phyloP scores from a whole-genome alignment of 37 sponge, comb jelly and placozoan species.

The Amphimedon queenslandica region DNA sequence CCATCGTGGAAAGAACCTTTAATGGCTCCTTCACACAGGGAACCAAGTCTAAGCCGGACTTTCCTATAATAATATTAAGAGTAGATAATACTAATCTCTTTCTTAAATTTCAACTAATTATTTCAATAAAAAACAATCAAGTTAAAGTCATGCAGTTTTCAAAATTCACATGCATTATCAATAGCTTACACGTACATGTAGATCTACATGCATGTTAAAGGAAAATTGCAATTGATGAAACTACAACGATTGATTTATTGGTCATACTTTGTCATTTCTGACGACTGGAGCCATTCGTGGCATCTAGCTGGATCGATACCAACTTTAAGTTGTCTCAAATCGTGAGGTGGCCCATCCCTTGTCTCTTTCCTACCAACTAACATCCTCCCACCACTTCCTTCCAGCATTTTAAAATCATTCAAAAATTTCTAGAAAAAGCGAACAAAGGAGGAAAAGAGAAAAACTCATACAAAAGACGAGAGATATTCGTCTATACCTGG shows the following conservation, averaged over 20 bases:
- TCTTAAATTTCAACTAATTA: too few relatives aligned
- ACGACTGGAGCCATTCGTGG: background rate
- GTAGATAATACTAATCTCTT: too few relatives aligned
- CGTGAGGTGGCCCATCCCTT: background rate
- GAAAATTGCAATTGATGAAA: too few relatives aligned
- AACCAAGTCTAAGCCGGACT: background rate
- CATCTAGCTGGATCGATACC: background rate
- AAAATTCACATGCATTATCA: too few relatives aligned
- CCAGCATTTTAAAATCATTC: conserved; percentile 9
- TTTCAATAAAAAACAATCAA: too few relatives aligned
- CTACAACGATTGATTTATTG: too few relatives aligned
- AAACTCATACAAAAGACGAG: background rate
- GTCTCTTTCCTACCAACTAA: background rate
- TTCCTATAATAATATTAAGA: background rate
- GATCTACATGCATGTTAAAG: too few relatives aligned
- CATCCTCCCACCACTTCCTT: background rate
- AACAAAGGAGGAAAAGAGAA: background rate
- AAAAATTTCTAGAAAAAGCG: conserved; percentile 11
- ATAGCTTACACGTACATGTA: too few relatives aligned
- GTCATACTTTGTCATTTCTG: background rate
- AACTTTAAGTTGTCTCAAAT: background rate
- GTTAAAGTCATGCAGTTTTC: too few relatives aligned
- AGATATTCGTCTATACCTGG: conserved; percentile 12
- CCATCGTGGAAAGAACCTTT: background rate
- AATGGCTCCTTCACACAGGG: background rate